Evolutionary conservation across 2,113 vertebrate species (phyloP).

Genomic region (Peromyscus maniculatus): DNA sequence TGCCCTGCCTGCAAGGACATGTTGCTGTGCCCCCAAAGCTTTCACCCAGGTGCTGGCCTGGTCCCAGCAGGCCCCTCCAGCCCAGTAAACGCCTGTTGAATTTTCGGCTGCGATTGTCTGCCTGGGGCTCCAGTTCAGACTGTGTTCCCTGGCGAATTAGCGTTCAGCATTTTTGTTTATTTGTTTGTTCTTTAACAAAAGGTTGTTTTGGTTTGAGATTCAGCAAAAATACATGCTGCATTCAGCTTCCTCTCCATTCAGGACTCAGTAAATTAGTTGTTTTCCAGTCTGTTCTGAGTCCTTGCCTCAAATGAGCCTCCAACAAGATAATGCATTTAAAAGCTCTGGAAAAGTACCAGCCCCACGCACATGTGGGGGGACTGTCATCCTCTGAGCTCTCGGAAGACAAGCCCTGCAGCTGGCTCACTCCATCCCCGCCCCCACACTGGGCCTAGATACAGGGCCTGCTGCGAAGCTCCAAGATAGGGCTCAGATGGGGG

Average conservation of each 20-base stretch:
- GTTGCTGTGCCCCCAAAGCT: background rate
- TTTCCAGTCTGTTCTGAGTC: constrained; percentile 70
- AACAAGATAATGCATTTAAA: constrained; percentile 76
- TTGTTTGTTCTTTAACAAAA: constrained; percentile 82
- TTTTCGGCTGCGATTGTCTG: background rate
- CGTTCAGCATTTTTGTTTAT: constrained; percentile 67
- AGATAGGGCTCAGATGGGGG: accelerated
- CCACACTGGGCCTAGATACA: background rate
- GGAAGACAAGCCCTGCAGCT: background rate
- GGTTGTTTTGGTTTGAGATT: constrained; percentile 78
- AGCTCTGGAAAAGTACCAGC: constrained; percentile 77
- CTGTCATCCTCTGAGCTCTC: background rate
- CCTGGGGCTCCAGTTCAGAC: constrained; percentile 35
- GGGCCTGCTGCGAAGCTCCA: background rate
- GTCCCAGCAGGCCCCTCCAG: background rate
- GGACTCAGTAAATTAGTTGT: constrained; percentile 73
- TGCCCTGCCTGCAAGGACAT: background rate
- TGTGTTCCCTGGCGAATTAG: constrained; percentile 62
- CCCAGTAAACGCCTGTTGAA: background rate
- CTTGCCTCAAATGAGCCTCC: constrained; percentile 79
- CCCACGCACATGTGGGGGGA: background rate
- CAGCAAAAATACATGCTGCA: constrained; percentile 64
- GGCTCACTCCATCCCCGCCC: background rate
- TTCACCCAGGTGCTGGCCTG: background rate
- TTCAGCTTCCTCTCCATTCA: constrained; percentile 63